A percentile compares a stretch with the other conserved stretches of the same genome.
Evolutionary conservation across 2,797 vertebrate genomes (phyloP).

Genomic region (Sylvia borin): DNA sequence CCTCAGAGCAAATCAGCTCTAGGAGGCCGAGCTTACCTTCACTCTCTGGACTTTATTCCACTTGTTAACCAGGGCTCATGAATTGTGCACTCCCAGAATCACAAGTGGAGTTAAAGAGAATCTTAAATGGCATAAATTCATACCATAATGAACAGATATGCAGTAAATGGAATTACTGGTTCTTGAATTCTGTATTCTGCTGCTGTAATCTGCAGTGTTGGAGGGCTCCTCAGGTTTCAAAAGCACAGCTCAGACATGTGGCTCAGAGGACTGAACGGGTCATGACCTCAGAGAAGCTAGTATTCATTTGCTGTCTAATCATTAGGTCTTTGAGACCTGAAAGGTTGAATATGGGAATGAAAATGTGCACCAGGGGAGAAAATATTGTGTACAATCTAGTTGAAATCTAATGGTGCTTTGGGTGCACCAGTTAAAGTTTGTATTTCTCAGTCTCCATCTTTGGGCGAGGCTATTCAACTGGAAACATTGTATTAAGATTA

Average conservation of each 20-base stretch:
- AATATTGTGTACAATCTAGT: neutral
- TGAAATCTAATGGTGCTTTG: neutral
- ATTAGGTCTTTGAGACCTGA: neutral
- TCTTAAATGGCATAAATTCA: neutral
- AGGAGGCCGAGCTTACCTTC: neutral
- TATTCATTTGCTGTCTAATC: neutral
- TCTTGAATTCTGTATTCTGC: neutral
- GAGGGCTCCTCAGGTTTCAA: neutral
- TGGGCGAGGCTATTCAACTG: neutral
- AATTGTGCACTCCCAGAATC: neutral
- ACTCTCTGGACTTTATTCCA: neutral
- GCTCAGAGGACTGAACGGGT: accelerated
- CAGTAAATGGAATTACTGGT: neutral
- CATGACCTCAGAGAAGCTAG: neutral
- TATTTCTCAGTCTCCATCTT: neutral
- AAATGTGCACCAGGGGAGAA: neutral
- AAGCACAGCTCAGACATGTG: neutral
- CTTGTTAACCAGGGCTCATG: neutral
- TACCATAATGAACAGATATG: neutral
- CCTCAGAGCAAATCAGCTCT: neutral
- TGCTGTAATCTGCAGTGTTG: neutral
- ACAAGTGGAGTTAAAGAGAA: neutral
- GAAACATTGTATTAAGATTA: neutral
- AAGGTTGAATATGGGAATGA: neutral
- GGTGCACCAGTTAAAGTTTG: neutral